phyloP scores from a whole-genome alignment of 1,140 invertebrate species.

The Drosophila neocordata region DNA sequence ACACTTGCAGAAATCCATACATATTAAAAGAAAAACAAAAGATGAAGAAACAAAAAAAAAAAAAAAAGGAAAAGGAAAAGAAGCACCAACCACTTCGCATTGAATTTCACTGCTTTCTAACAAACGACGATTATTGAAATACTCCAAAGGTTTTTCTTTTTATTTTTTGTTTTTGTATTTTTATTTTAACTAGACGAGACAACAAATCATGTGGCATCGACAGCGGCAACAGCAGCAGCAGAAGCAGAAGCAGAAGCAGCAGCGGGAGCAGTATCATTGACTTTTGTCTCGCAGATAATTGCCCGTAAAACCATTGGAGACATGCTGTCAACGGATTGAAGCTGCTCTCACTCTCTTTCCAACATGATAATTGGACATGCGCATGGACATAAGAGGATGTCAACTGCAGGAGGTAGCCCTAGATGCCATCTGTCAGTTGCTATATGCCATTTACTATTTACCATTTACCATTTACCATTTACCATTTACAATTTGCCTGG shows the following conservation, averaged over 20 bases:
- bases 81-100: slow-evolving; percentile 28
- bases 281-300: slow-evolving; percentile 66
- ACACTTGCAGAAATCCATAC: slow-evolving; percentile 4
- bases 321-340: slow-evolving; percentile 42
- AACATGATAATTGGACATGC: slow-evolving; percentile 79
- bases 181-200: slow-evolving; percentile 17
- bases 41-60: slow-evolving; percentile 34
- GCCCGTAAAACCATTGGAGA: slow-evolving; percentile 54
- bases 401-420: slow-evolving; percentile 34
- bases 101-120: slow-evolving; percentile 79
- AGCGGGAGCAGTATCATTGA: slow-evolving; percentile 36
- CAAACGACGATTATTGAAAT: slow-evolving; percentile 73
- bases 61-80: slow-evolving; percentile 34
- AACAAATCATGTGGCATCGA: slow-evolving; percentile 65
- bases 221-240: slow-evolving; percentile 27
- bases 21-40: slow-evolving; percentile 28
- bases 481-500: neutral
- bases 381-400: slow-evolving; percentile 49
- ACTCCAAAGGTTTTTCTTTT: slow-evolving; percentile 69
- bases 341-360: slow-evolving; percentile 68
- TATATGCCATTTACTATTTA: neutral
- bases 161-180: slow-evolving; percentile 32
- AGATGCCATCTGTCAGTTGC: slow-evolving; percentile 41
- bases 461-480: neutral
- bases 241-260: slow-evolving; percentile 33